Conservation (phyloP, 35 echinoderm and acorn worm genomes). For the Patiria miniata region DNA sequence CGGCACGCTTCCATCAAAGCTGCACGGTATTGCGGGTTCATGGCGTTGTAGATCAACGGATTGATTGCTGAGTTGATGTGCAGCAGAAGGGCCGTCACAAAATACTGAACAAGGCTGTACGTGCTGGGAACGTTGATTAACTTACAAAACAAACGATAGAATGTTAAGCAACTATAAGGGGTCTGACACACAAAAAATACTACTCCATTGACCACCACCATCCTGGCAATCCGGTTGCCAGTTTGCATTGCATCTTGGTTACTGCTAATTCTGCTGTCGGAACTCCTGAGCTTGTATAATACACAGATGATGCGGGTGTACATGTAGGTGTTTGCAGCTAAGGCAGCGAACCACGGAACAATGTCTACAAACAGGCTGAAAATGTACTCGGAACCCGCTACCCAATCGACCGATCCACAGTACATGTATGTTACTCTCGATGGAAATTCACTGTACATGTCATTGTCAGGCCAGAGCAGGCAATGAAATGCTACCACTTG, state of each 20-base stretch:
- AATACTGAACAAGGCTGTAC: constrained; percentile 57
- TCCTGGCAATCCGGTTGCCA: constrained; percentile 78
- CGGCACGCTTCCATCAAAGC: constrained; percentile 77
- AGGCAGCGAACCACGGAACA: constrained; percentile 51
- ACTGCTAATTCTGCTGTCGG: constrained; percentile 43
- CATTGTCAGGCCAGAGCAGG: constrained; percentile 41
- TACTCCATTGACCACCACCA: constrained; percentile 82
- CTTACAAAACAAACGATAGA: neutral
- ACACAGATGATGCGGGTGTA: constrained; percentile 61
- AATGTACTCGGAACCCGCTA: no score
- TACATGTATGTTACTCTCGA: constrained; percentile 1
- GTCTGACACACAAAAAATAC: constrained; percentile 84
- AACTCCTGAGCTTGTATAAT: constrained; percentile 38
- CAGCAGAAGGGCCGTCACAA: constrained; percentile 50
- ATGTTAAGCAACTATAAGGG: constrained; percentile 76
- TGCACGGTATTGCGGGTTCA: constrained; percentile 70
- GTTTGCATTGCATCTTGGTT: constrained; percentile 37
- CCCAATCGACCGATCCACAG: neutral
- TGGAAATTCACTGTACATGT: constrained; percentile 21
- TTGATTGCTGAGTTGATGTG: constrained; percentile 88
- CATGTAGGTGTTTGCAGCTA: constrained; percentile 70
- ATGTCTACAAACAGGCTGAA: constrained; percentile 9
- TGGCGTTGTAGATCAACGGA: constrained; percentile 88
- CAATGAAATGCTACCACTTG: no score
- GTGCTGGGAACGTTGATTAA: no score